These are phyloP conservation scores for Cataglyphis cursor DNA, from an alignment of 2,888 invertebrate species.

Conservation along the genomic window DNA sequence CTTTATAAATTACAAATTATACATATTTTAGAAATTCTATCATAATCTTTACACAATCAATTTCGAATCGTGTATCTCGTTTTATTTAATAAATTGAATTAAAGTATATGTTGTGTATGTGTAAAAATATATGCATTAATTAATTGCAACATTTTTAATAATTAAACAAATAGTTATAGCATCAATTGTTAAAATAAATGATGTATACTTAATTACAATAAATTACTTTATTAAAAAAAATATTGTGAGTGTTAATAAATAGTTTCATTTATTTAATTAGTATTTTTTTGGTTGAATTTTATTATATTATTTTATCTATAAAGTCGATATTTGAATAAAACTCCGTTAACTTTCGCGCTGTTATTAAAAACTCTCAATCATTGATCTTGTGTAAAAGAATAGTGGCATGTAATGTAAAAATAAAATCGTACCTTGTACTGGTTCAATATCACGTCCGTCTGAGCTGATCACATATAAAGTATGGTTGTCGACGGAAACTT, in stretches of 20 bases:
- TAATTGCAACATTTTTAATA: neutral
- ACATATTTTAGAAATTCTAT: neutral
- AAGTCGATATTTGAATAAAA: neutral
- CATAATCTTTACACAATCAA: neutral
- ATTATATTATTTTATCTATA: neutral
- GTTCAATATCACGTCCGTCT: constrained; percentile 93
- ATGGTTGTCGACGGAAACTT: constrained; percentile 94
- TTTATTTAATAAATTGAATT: neutral
- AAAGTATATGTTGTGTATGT: too few relatives aligned
- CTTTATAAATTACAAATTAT: neutral
- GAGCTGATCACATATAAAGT: constrained; percentile 92
- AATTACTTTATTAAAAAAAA: neutral
- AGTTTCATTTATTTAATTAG: neutral
- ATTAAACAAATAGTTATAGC: neutral
- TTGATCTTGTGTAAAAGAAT: neutral
- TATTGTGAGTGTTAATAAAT: neutral
- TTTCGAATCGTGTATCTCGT: neutral
- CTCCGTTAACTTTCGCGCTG: neutral
- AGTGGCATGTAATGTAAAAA: neutral
- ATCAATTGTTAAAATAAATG: neutral
- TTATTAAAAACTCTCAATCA: neutral
- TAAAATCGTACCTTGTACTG: constrained; percentile 89
- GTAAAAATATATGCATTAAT: too few relatives aligned
- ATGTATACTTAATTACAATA: neutral
- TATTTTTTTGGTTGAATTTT: constrained; percentile 1